These are phyloP conservation scores for Cacatua alba DNA, from an alignment of 2,113 vertebrate genomes.

Conservation along the genomic window DNA sequence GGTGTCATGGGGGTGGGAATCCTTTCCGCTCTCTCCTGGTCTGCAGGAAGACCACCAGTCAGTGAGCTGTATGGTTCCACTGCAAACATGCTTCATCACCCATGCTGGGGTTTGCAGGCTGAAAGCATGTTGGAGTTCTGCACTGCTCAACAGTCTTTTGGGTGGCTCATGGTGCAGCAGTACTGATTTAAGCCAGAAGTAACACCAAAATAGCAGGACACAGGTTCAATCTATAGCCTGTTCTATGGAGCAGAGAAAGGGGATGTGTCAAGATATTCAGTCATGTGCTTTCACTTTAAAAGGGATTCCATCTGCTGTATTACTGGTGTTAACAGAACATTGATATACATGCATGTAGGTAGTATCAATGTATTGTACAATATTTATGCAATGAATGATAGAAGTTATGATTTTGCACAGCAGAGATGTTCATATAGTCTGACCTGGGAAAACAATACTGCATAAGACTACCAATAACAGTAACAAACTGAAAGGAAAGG, in stretches of 20 bases:
- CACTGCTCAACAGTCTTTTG: slow-evolving; percentile 43
- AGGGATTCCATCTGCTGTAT: not conserved
- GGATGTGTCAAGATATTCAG: slow-evolving; percentile 49
- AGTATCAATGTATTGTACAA: not conserved
- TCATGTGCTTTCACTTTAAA: slow-evolving; percentile 48
- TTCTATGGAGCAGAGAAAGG: slow-evolving; percentile 23
- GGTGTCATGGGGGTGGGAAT: not conserved
- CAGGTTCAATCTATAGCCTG: slow-evolving; percentile 32
- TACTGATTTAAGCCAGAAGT: slow-evolving; percentile 60
- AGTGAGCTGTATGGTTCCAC: not conserved
- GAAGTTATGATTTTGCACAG: not conserved
- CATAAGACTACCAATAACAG: not conserved
- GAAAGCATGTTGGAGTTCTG: slow-evolving; percentile 17
- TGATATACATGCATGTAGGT: not conserved
- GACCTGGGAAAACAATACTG: not conserved
- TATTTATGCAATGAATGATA: not conserved
- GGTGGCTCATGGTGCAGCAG: not conserved
- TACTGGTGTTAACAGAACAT: not conserved
- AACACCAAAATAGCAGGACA: slow-evolving; percentile 26
- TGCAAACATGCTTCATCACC: not conserved
- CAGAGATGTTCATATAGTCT: not conserved
- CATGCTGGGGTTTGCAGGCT: fast-evolving
- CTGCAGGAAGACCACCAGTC: slow-evolving; percentile 11
- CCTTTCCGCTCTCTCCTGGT: not conserved
- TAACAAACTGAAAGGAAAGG: not conserved